Base-by-base conservation (phyloP, 2,888 invertebrate species). In the Pegoplata infirma region DNA sequence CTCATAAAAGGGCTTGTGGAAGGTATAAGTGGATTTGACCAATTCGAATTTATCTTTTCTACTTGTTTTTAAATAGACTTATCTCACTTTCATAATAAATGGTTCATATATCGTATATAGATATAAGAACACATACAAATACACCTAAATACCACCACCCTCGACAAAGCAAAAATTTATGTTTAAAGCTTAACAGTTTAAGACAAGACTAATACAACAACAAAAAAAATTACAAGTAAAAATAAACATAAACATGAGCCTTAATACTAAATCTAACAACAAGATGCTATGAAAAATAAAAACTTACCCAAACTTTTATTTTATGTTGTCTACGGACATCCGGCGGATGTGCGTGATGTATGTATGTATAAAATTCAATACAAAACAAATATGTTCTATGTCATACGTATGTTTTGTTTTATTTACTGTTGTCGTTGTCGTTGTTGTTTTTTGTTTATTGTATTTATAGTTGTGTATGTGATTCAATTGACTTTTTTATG, bases 291-390 rank as follows among this genome's bases (percentile, higher is more conserved):
- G 47, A 14, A 1, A 46, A 32, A 53, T 2, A 5, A 49, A 68
- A 56, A 76, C 75, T 68, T 58, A 76, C 75, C 68, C 16, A 56
- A 76, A 56, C 47, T 58, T 63, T 68, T 61, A 55, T 61, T 36
- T 67, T 7, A 67, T 67, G 55, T 68, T 68, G 67, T 51, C 49
- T 76, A 51, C 7, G 21, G 40, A 51, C 56, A 63, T 76, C 68
- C 63, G 68, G 55, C 28, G 75, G 75, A 76, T 40, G 46, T 63
- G 61, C 75, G 74, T 75, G 61, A 14, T 53, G 21, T 46, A 21
- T 5, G 25, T 72, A 21, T 58, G 19, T 23, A 14, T 51, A n/a
- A n/a, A n/a, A n/a, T n/a, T n/a, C n/a, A n/a, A n/a, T n/a, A 14
- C n/a, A 17, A 46, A 53, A 10, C 32, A 73, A 47, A 53, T 51